A percentile compares a stretch with the other conserved stretches of the same genome.
These are phyloP conservation scores for Celastrina argiolus DNA, from an alignment of 2,888 invertebrate genomes.

Conservation along the genomic window DNA sequence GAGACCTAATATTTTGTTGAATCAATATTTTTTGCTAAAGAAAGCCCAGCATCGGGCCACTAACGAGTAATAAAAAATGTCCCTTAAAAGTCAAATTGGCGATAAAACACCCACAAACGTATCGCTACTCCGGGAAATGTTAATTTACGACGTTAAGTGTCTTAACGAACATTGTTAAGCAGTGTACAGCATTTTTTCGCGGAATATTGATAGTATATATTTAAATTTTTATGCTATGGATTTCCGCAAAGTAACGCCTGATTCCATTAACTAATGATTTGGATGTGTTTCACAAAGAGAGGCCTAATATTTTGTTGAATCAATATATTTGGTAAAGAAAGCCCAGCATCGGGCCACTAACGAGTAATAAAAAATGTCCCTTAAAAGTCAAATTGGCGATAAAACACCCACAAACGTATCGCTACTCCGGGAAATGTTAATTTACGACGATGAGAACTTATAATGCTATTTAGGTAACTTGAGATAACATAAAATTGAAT, in stretches of 20 bases:
- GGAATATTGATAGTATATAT: no score
- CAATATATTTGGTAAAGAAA: no score
- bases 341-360: not conserved
- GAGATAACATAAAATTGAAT: not conserved
- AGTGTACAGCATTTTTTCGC: no score
- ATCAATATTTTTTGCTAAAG: no score
- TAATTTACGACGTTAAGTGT: not conserved
- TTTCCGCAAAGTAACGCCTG: no score
- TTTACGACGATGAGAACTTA: not conserved
- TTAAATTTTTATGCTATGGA: no score
- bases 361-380: not conserved
- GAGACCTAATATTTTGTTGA: no score
- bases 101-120: slow-evolving; percentile 6
- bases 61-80: not conserved
- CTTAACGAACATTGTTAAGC: no score
- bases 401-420: slow-evolving; percentile 3
- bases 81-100: slow-evolving; percentile 1
- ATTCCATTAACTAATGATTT: no score
- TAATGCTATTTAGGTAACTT: not conserved
- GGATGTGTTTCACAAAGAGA: not conserved
- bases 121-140: not conserved
- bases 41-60: not conserved
- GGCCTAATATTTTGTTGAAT: no score
- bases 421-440: not conserved
- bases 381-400: slow-evolving; percentile 7